Percentiles rank a stretch among this genome's conserved stretches.
Conservation (phyloP, 2,797 vertebrate species). For the Intellagama lesueurii region DNA sequence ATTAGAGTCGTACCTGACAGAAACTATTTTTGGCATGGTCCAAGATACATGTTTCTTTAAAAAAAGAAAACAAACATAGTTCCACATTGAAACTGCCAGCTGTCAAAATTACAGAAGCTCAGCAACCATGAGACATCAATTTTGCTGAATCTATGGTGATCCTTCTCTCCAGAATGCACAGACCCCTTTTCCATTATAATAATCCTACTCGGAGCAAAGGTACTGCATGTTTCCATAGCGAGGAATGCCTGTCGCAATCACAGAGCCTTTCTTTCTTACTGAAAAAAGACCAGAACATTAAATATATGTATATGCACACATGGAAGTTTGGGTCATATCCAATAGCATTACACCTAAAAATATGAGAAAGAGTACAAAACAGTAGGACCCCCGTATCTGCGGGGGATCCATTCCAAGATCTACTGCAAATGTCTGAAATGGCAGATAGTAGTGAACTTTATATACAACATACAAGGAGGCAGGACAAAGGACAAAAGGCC, state of each 20-base stretch:
- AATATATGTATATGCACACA: too few relatives aligned
- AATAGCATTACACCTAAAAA: not conserved
- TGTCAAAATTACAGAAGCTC: conserved; percentile 8
- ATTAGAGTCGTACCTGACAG: conserved; percentile 47
- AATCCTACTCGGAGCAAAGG: not conserved
- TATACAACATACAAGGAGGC: not conserved
- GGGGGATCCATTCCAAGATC: too few relatives aligned
- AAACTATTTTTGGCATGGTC: conserved; percentile 26
- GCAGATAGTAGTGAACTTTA: too few relatives aligned
- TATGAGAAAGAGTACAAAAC: not conserved
- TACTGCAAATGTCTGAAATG: too few relatives aligned
- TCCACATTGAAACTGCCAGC: conserved; percentile 21
- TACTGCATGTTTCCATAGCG: not conserved
- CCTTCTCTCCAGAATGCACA: not conserved
- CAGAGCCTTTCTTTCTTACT: not conserved
- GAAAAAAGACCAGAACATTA: not conserved
- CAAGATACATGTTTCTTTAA: conserved; percentile 41
- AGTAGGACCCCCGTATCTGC: too few relatives aligned
- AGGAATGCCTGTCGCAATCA: not conserved
- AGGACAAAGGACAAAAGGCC: too few relatives aligned
- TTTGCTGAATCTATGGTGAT: not conserved
- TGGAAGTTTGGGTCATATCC: not conserved
- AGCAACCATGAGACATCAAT: not conserved
- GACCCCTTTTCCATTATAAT: not conserved
- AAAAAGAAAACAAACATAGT: not conserved